Base-by-base conservation (phyloP, 2,797 vertebrate genomes). In the Kryptolebias ocellatus region DNA sequence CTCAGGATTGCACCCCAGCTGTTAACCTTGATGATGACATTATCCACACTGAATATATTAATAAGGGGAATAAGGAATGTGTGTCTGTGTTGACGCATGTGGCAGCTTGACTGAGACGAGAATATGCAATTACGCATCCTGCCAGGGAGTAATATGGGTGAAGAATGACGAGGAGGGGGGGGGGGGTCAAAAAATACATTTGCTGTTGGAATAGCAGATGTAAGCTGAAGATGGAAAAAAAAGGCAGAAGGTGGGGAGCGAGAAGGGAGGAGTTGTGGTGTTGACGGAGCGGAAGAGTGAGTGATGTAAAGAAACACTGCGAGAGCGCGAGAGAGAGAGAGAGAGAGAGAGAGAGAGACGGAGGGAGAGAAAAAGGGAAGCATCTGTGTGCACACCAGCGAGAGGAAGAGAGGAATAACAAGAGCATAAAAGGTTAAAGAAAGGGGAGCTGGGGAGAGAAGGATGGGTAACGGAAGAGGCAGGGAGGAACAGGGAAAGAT, bases 11-110 rank as follows among this genome's bases (percentile, higher is more conserved):
- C 74, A 66, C 79, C 81, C 86, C 67, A 73, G 78, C 79, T 84
- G 81, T 82, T 88, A 87, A 89, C 87, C 87, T 87, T 90, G 84
- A 81, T 67, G 67, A 76, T 86, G 85, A 89, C 87, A 77, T 85
- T 83, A 87, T 72, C 78, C 76, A 67, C 60, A 44, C 71, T 73
- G 80, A 82, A 85, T 87, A 84, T 39, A 77, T 88, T 84, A 83
- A 59, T 47, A 12, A 50, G 52, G 45, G 20, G 51, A 46, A 47
- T 46, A 64, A 72, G 62, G 37, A 70, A 52, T 58, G 67, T 53
- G 69, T 45, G 50, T 47, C 9, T 18, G 12, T 16, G 63, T 16
- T 12, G 0, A 34, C 37, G 74, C 69, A 68, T 60, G 74, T 74
- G 72, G 53, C 78, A 68, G 64, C 79, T 70, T 83, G 72, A 81